These are phyloP conservation scores for Dendropsophus ebraccatus DNA, from an alignment of 2,113 vertebrate species.

Conservation along the genomic window DNA sequence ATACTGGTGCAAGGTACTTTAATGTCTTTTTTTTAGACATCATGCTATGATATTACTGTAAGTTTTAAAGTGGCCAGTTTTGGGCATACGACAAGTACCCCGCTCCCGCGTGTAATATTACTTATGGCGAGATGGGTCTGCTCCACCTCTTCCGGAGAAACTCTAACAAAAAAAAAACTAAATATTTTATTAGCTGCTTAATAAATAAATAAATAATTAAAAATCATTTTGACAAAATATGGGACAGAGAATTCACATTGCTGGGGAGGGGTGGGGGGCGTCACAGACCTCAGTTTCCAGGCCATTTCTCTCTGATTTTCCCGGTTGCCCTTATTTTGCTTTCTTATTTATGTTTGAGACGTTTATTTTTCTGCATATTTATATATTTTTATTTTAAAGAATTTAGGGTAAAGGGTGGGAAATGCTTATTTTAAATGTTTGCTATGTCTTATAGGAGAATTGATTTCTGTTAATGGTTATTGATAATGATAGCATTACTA, in stretches of 20 bases:
- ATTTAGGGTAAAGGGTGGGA: conserved; percentile 55
- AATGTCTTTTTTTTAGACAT: conserved; percentile 12
- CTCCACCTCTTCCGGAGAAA: conserved; percentile 24
- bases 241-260: conserved; percentile 11
- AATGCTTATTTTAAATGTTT: conserved; percentile 54
- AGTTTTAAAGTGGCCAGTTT: conserved; percentile 44
- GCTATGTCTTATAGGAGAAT: conserved; percentile 32
- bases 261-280: background rate
- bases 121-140: conserved; percentile 33
- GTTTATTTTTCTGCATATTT: conserved; percentile 59
- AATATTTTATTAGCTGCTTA: conserved; percentile 52
- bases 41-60: conserved; percentile 29
- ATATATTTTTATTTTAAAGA: conserved; percentile 60
- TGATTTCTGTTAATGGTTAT: conserved; percentile 38
- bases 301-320: conserved; percentile 38
- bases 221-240: conserved; percentile 24
- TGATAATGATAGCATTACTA: conserved; percentile 44
- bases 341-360: conserved; percentile 59
- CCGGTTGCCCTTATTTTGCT: conserved; percentile 37
- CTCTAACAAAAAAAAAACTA: background rate
- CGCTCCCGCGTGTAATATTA: conserved; percentile 14
- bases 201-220: background rate
- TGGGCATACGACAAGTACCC: conserved; percentile 37
- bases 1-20: conserved; percentile 49
- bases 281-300: conserved; percentile 40